Base-by-base conservation (phyloP, 2,113 vertebrate species). In the Oncorhynchus mykiss region DNA sequence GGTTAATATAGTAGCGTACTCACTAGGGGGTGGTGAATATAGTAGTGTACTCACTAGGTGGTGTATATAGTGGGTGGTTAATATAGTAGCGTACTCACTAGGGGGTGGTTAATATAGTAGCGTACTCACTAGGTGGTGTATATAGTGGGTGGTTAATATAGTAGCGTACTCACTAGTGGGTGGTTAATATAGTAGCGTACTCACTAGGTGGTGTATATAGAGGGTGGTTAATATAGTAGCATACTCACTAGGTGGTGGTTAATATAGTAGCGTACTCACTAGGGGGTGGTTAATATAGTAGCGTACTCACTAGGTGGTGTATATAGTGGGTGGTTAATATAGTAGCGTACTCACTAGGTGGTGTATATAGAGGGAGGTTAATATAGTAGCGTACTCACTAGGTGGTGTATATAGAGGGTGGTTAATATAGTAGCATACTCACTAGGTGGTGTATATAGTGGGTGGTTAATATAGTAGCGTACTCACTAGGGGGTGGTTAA, bases 91-190 rank as follows among this genome's bases (percentile, higher is more conserved):
- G 27, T 24, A 93, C 96, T 96, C 88, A 98, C 96, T 92, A 14
- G 96, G 96, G 96, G 96, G 89, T 98, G 96, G 88, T 98, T 98
- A 90, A 98, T 96, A 85, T 98, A 97, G 78, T 97, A 98, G 0
- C 27, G 27, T 27, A 27, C 27, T 27, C 27, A 2, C 27, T 27
- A 3, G 27, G 2, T 25, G 24, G 24, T 25, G 24, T 25, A 25
- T 25, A 25, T 25, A 25, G 24, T 1, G 16, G 39, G 68, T 60
- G 7, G 49, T 51, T 16, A 51, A 16, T 16, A 1, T 13, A n/a
- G 13, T 70, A 5, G 20, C 54, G 29, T 22, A 93, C 96, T 96
- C 88, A 97, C 96, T 25, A 25, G 24, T 25, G 96, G 96, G 88
- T 97, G 96, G 88, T 98, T 97, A 90, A 98, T 96, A 85, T 98